A percentile compares a stretch with the other conserved stretches of the same genome.
These are phyloP conservation scores for Elaphurus davidianus DNA, from an alignment of 2,113 vertebrate species.

Conservation along the genomic window DNA sequence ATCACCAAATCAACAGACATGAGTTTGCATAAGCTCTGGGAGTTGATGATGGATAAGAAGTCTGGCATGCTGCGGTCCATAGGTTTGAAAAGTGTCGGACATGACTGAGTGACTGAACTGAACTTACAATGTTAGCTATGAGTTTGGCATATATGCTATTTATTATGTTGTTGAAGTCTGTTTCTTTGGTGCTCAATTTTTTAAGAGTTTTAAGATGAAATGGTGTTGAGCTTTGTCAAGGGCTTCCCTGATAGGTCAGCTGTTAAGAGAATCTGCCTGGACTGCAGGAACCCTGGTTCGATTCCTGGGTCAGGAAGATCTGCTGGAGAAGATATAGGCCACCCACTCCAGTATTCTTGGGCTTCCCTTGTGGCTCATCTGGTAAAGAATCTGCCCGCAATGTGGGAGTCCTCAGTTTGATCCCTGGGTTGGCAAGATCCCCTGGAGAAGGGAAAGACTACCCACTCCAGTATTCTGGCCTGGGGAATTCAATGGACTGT, in stretches of 20 bases:
- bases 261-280: background rate
- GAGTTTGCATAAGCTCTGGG: background rate
- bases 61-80: background rate
- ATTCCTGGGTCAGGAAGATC: background rate
- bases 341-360: background rate
- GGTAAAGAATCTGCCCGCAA: background rate
- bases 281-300: background rate
- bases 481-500: background rate
- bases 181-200: background rate
- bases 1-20: background rate
- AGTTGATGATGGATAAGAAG: background rate
- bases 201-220: background rate
- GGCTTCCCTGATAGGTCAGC: background rate
- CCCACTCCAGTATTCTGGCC: background rate
- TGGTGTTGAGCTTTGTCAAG: background rate
- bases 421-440: background rate
- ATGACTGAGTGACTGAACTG: background rate
- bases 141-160: background rate
- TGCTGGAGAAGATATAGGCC: background rate
- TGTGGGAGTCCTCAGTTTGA: background rate
- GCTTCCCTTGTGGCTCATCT: background rate
- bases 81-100: background rate
- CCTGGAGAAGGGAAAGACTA: background rate
- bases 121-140: background rate
- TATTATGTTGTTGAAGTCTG: background rate